A percentile compares a stretch with the other conserved stretches of the same genome.
Conservation (phyloP, 2,113 vertebrate species). For the Pteruthius melanotis region DNA sequence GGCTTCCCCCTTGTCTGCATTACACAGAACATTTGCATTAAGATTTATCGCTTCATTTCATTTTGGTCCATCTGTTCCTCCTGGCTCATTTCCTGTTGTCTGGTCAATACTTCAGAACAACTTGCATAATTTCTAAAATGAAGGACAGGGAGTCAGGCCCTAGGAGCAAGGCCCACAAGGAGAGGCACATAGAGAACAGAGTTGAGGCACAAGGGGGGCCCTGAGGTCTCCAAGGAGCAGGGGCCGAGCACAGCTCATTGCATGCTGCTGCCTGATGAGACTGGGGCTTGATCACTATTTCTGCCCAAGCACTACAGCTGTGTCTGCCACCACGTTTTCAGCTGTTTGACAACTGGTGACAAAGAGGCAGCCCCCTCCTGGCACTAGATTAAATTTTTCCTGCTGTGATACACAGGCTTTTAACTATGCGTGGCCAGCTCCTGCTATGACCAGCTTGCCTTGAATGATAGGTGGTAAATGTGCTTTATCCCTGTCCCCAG, state of each 20-base stretch:
- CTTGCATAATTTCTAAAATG: neutral
- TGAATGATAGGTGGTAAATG: neutral
- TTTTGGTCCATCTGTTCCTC: neutral
- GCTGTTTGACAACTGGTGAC: slow-evolving; percentile 11
- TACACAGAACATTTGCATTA: neutral
- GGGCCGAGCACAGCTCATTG: neutral
- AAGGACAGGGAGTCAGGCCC: neutral
- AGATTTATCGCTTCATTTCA: neutral
- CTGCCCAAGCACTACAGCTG: neutral
- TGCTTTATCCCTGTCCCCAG: neutral
- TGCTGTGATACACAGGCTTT: neutral
- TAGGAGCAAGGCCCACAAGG: accelerated
- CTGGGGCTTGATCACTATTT: neutral
- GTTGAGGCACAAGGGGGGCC: neutral
- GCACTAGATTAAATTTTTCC: neutral
- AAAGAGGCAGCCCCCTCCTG: neutral
- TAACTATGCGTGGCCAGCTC: neutral
- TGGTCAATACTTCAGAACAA: neutral
- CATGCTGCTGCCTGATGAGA: neutral
- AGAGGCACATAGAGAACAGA: neutral
- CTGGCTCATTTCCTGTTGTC: neutral
- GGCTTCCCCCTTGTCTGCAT: neutral
- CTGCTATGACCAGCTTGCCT: neutral
- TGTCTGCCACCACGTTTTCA: neutral
- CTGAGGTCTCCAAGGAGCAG: neutral